Evolutionary conservation across 1,140 invertebrate genomes (phyloP).

Genomic region (Epicauta chinensis): DNA sequence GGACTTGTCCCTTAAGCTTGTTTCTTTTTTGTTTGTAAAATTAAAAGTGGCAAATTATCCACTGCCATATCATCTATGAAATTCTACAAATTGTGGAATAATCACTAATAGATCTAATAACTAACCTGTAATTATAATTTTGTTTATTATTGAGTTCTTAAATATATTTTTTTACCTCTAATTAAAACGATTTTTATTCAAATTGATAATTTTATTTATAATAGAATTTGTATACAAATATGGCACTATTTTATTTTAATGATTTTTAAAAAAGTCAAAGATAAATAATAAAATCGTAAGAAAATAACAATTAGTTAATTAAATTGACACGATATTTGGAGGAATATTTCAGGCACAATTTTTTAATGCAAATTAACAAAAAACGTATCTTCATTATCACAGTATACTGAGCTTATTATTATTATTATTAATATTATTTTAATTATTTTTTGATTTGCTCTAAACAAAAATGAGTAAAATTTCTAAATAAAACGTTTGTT

Average conservation of each 20-base stretch:
- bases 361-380: neutral
- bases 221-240: slow-evolving; percentile 4
- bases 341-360: too few species aligned
- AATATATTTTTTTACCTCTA: slow-evolving; percentile 15
- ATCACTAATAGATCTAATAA: too few species aligned
- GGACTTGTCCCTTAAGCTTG: too few species aligned
- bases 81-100: too few species aligned
- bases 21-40: too few species aligned
- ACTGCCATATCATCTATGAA: slow-evolving; percentile 11
- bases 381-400: slow-evolving; percentile 31
- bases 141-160: slow-evolving; percentile 12
- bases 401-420: slow-evolving; percentile 28
- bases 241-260: slow-evolving; percentile 1
- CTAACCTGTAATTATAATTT: neutral
- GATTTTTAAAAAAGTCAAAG: too few species aligned
- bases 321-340: too few species aligned
- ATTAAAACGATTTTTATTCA: neutral
- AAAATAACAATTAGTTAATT: too few species aligned
- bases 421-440: slow-evolving; percentile 10
- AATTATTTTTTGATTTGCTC: neutral
- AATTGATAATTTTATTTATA: neutral
- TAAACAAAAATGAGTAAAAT: too few species aligned
- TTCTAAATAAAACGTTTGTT: too few species aligned
- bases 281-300: too few species aligned
- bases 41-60: neutral